A percentile compares a stretch with the other conserved stretches of the same genome.
These are phyloP conservation scores for Theodoxus fluviatilis DNA, from an alignment of 2,888 invertebrate species.

Conservation along the genomic window DNA sequence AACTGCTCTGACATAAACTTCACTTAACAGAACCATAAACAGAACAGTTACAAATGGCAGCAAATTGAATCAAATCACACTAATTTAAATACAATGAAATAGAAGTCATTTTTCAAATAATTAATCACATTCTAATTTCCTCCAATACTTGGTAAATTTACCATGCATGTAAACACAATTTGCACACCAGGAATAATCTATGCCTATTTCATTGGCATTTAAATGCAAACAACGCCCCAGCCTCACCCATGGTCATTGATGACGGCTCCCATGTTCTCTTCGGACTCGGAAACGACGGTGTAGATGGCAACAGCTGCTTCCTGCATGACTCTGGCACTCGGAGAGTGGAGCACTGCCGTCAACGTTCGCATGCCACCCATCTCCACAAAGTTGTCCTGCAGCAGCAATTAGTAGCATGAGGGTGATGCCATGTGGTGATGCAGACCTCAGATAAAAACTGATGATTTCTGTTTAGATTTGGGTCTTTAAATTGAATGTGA, in stretches of 20 bases:
- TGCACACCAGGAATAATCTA: not conserved
- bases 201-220: too few relatives aligned
- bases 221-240: conserved; percentile 19
- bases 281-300: conserved; percentile 57
- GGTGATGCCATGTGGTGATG: not conserved
- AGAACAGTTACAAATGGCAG: not conserved
- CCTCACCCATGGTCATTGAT: conserved; percentile 61
- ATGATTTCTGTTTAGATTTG: too few relatives aligned
- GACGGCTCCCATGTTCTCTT: conserved; percentile 53
- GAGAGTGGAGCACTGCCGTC: conserved; percentile 54
- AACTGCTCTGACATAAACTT: too few relatives aligned
- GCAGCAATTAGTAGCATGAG: conserved; percentile 18
- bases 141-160: too few relatives aligned
- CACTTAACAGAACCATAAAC: not conserved
- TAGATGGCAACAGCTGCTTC: conserved; percentile 57
- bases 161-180: not conserved
- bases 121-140: not conserved
- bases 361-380: conserved; percentile 56
- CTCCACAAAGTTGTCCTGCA: conserved; percentile 59
- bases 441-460: not conserved
- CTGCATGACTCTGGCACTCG: conserved; percentile 51
- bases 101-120: not conserved
- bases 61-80: not conserved
- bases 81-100: too few relatives aligned
- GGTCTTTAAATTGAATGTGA: too few relatives aligned